Base-by-base conservation (phyloP, 64 coral and sea anemone species). In the Orbicella faveolata region DNA sequence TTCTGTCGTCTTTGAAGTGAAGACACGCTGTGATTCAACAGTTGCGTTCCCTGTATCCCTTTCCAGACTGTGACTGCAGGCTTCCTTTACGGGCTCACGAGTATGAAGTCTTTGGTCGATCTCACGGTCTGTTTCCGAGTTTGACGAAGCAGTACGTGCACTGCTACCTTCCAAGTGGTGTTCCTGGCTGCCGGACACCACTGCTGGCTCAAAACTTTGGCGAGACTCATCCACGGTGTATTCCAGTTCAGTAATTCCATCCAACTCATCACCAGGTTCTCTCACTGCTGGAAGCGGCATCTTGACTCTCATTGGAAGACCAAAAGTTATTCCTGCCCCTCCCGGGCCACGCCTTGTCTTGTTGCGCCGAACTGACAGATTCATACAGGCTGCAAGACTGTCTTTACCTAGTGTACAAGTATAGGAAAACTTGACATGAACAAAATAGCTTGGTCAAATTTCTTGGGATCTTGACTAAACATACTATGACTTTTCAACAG, bases 251-350 rank as follows among this genome's bases (percentile, higher is more conserved):
- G 65, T 52, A 8, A 92, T 74, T 67, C 72, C 89, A 57, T 85
- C 78, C 48, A 88, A 20, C 35, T 83, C 75, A 10, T 77, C 81
- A 80, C 70, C 76, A 41, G 79, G 76, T 51, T 94, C 89, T 25
- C 93, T 92, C 59, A 88, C 91, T 67, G 90, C 39, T 70, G 82
- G 64, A 6, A 67, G 82, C 10, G 82, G 34, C 65, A 25, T 84
- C 82, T 84, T 87, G 4, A 67, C 95, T 75, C 95, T 90, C 70
- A 85, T 79, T 53, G 95, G 95, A 77, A 92, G 85, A 9, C 95
- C 95, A 69, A 39, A 70, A 61, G 13, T 16, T 72, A 76, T 23
- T 23, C 86, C 73, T 59, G 53, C 35, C 18, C 35, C 77, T 20
- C 90, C 81, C 51, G 89, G 69, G 0, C 87, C 74, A 34, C 88